Evolutionary conservation across 2,797 vertebrate species (phyloP), one percentile per base, ranked within the genome.

Genomic region (Xyrichtys novacula): DNA sequence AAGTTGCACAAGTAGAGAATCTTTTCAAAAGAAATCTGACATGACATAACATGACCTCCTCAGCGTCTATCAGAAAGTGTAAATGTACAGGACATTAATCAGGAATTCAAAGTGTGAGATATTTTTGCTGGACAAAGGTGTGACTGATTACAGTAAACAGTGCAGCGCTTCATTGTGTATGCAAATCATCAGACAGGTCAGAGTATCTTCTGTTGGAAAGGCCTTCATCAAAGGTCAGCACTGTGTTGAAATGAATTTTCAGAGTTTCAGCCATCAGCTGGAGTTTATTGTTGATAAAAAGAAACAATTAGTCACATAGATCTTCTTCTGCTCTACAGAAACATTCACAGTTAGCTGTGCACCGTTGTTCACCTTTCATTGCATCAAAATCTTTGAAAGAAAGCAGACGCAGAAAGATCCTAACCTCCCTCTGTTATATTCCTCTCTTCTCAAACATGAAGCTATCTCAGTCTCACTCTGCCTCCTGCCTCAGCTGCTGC

Each of bases 401-500:
- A 43, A 17, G 34, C 16, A 46, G n/a, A 44, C 17, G 48, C 25
- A 16, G 12, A 26, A 71, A 50, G 22, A 53, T 32, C 36, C 31
- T 14, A 29, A 59, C 17, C 36, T 58, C 22, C 58, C 44, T 40
- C 46, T 54, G 53, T 46, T 25, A 7, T 53, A 53, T 55, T 53
- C 40, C 31, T 50, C 40, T 7, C 17, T 19, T 55, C 29, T 11
- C 1, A 0, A 32, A 14, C 34, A 50, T 42, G 39, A 7, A 26
- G 15, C 56, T 70, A 49, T 36, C 16, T 49, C 47, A 28, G 26
- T 48, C 57, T 42, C 25, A 17, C 14, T 42, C 32, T 52, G 39
- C 19, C 42, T 66, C 52, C 48, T 65, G 43, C 4, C 39, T 58
- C 52, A 66, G 50, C 20, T 36, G 58, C 12, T 5, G 50, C 49